A percentile compares a stretch with the other conserved stretches of the same genome.
Evolutionary conservation across 1,140 invertebrate species (phyloP).

Genomic region (Argopecten irradians): DNA sequence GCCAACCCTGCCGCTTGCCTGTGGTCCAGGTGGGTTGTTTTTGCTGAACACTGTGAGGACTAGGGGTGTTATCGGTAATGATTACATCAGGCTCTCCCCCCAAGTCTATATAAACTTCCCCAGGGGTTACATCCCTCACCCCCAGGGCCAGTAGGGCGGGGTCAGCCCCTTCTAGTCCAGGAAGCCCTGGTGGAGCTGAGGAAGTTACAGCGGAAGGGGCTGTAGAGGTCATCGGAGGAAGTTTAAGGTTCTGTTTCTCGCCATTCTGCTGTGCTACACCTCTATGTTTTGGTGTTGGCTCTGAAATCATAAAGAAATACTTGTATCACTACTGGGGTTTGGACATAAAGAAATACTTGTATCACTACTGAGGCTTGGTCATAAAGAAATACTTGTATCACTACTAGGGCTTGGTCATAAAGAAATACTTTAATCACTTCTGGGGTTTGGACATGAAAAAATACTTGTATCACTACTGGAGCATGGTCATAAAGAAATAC

Average conservation of each 20-base stretch:
- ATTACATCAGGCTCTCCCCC: background rate
- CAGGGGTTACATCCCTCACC: background rate
- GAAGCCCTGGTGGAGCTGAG: background rate
- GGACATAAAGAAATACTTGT: background rate
- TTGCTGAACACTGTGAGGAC: background rate
- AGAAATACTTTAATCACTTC: background rate
- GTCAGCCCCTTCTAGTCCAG: background rate
- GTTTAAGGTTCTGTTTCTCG: constrained; percentile 16
- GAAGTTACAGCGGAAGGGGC: background rate
- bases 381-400: constrained; percentile 8
- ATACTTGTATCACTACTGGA: too few species aligned
- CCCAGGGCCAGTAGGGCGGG: background rate
- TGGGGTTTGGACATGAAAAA: background rate
- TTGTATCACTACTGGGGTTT: background rate
- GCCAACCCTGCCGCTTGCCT: background rate
- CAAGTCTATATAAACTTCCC: background rate
- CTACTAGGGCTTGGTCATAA: background rate
- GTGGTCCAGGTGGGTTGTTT: background rate
- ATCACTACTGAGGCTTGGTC: background rate
- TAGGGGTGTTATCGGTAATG: background rate
- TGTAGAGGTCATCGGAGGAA: background rate
- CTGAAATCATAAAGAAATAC: constrained; percentile 22
- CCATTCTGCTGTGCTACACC: constrained; percentile 5
- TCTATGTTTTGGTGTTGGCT: constrained; percentile 2
- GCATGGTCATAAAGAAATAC: too few species aligned